These are phyloP conservation scores for Sanderia malayensis DNA, from an alignment of 30 jellyfish, hydroid and myxozoan species.

Conservation along the genomic window DNA sequence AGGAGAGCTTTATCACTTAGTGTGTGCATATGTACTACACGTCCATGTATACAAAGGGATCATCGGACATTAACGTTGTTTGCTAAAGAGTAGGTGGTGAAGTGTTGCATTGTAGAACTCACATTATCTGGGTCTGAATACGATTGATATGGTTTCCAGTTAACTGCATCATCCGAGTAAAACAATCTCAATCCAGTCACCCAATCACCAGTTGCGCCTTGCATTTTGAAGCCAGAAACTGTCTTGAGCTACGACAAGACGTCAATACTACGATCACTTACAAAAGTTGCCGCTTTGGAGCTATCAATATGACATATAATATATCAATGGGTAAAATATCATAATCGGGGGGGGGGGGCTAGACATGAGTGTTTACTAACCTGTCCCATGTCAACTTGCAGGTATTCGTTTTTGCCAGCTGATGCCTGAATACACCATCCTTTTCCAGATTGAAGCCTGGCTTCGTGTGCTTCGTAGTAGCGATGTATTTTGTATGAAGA, in stretches of 20 bases:
- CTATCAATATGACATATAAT: too few species aligned
- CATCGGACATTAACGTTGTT: too few species aligned
- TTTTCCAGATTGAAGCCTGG: constrained; percentile 24
- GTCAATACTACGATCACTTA: too few species aligned
- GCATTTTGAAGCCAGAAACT: constrained; percentile 11
- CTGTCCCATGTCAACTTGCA: constrained; percentile 69
- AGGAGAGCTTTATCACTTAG: too few species aligned
- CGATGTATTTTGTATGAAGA: constrained; percentile 23
- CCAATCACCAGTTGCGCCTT: not conserved
- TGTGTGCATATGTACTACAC: too few species aligned
- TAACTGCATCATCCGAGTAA: constrained; percentile 21
- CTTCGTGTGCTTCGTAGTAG: constrained; percentile 17
- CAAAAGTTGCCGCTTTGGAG: too few species aligned
- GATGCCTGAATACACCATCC: constrained; percentile 21
- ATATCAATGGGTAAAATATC: too few species aligned
- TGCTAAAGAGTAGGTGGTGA: too few species aligned
- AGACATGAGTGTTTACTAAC: too few species aligned
- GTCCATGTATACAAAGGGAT: too few species aligned
- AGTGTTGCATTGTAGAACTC: too few species aligned
- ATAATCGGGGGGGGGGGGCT: too few species aligned
- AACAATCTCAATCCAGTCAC: not conserved
- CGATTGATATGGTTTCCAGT: constrained; percentile 17
- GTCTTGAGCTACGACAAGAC: not conserved
- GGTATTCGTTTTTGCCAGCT: constrained; percentile 23
- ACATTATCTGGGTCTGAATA: constrained; percentile 1